Base-by-base conservation (phyloP, 1,140 invertebrate species). In the Neodiprion pinetum region DNA sequence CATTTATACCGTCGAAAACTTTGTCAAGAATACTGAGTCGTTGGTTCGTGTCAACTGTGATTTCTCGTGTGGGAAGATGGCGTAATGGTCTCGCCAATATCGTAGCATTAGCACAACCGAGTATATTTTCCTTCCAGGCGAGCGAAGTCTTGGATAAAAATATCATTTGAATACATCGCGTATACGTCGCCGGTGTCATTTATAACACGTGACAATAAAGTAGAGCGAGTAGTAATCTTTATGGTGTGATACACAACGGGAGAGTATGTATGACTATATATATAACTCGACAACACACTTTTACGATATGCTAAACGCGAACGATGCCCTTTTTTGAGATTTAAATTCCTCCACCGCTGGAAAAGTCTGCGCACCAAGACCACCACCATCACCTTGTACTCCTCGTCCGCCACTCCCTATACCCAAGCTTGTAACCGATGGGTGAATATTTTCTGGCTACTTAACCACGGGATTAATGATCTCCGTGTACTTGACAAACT, bases 201-300 rank as follows among this genome's bases (percentile, higher is more conserved):
- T 88, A 87, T 87, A 86, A 88, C 85, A 85, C 81, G 82, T 85
- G 86, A 88, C 86, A 87, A 88, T 88, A 87, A 88, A 87, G 82
- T 80, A 75, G 78, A 78, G 73, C 82, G 78, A 80, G 82, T 84
- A 86, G 83, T 87, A 87, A 87, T 88, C 85, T 87, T 88, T 87
- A 86, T 84, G 82, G 80, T 76, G 81, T 80, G 80, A 87, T 86
- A 84, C 83, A 83, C 69, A 74, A 78, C 66, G 73, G 71, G 67
- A 71, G 50, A 17, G 28, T 69, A 67, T 67, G n/a, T 67, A 48
- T 66, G 65, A 10, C 61, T 40, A 40, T 40, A 40, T 40, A 40
- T 40, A 40, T 40, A 40, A 40, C 28, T 40, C 70, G 47, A 40
- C 47, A 23, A n/a, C 17, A 72, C 72, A 76, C 77, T 83, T 82